A percentile compares a stretch with the other conserved stretches of the same genome.
Conservation (phyloP, 2,113 vertebrate genomes). For the Carollia perspicillata region DNA sequence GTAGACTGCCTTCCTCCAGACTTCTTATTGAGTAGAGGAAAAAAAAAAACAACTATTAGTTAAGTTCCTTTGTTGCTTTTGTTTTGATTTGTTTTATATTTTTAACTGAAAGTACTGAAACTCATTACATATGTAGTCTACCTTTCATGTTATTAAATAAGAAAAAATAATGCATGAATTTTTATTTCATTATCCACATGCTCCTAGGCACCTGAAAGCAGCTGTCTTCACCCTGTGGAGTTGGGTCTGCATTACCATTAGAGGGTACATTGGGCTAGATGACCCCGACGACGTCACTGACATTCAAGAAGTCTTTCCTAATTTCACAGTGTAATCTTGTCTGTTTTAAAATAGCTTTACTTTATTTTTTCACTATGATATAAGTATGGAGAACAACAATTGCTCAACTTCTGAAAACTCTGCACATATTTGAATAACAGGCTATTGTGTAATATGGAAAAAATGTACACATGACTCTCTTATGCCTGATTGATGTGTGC, state of each 20-base stretch:
- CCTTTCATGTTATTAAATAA: not conserved
- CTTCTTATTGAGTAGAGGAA: not conserved
- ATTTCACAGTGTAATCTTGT: not conserved
- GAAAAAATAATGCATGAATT: not conserved
- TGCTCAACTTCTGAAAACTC: slow-evolving; percentile 23
- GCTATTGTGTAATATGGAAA: not conserved
- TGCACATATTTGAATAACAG: not conserved
- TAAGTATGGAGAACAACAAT: not conserved
- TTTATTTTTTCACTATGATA: not conserved
- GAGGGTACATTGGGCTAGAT: not conserved
- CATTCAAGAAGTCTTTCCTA: not conserved
- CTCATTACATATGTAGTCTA: not conserved
- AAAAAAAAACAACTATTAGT: not conserved
- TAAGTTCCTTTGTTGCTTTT: not conserved
- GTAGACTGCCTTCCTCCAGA: not conserved
- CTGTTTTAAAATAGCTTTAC: not conserved
- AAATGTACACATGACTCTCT: not conserved
- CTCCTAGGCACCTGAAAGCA: not conserved
- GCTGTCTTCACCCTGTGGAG: not conserved
- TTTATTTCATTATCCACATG: not conserved
- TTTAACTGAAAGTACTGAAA: not conserved
- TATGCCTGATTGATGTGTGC: not conserved
- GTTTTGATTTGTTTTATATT: not conserved
- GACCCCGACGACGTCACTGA: not conserved
- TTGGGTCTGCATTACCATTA: not conserved